phyloP scores from a whole-genome alignment of 2,888 invertebrate genomes.

The Clivina fossor region DNA sequence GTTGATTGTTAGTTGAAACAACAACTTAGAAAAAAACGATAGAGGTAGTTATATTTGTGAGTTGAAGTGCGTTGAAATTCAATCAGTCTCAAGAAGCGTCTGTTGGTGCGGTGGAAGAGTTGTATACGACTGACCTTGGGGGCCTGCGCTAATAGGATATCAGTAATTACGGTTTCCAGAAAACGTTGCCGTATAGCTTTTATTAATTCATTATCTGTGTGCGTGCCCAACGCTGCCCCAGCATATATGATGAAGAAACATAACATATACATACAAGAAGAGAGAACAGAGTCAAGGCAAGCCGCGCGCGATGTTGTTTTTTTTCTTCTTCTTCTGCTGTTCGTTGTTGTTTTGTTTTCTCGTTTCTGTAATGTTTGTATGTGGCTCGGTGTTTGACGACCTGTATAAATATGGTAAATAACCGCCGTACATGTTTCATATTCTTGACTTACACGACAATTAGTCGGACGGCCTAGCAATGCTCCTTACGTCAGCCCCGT shows the following conservation, averaged over 20 bases:
- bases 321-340: constrained; percentile 1
- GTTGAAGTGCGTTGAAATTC: too few species aligned
- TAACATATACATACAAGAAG: too few species aligned
- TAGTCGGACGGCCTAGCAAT: constrained; percentile 10
- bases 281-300: constrained; percentile 16
- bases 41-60: too few species aligned
- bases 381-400: constrained; percentile 30
- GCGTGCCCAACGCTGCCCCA: neutral
- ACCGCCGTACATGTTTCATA: constrained; percentile 29
- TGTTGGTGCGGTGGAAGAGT: too few species aligned
- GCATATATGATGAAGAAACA: constrained; percentile 27
- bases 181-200: constrained; percentile 16
- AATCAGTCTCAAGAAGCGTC: too few species aligned
- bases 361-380: too few species aligned
- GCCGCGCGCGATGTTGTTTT: constrained; percentile 2
- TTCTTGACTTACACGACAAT: constrained; percentile 9
- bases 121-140: too few species aligned
- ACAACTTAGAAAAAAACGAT: too few species aligned
- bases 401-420: constrained; percentile 35
- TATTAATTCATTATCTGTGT: constrained; percentile 30
- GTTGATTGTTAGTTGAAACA: too few species aligned
- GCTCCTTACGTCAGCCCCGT: constrained; percentile 17
- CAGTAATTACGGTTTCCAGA: constrained; percentile 30
- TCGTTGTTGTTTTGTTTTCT: constrained; percentile 11
- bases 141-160: constrained; percentile 21